Evolutionary conservation across 2,797 vertebrate genomes (phyloP).

Genomic region (Selene dorsalis): DNA sequence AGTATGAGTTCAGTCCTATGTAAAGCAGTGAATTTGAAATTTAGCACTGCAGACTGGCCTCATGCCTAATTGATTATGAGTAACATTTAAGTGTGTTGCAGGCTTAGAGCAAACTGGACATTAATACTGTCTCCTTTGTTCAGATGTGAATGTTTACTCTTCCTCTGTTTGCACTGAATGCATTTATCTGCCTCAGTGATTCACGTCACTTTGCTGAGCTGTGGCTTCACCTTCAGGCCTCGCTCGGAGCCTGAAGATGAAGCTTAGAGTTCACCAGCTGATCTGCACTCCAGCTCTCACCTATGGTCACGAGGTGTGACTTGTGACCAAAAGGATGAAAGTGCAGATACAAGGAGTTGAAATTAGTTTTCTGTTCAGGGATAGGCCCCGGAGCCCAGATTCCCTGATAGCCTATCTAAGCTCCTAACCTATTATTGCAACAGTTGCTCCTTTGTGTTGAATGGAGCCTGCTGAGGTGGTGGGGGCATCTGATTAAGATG

Average conservation of each 20-base stretch:
- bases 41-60: conserved; percentile 40
- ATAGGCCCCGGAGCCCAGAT: conserved; percentile 46
- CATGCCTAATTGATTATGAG: conserved; percentile 55
- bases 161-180: not conserved
- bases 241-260: conserved; percentile 30
- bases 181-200: conserved; percentile 2
- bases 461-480: conserved; percentile 34
- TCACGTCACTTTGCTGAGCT: too few relatives aligned
- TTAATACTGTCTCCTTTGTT: conserved; percentile 38
- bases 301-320: conserved; percentile 49
- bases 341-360: conserved; percentile 43
- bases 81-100: conserved; percentile 30
- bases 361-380: conserved; percentile 58
- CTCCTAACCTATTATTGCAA: conserved; percentile 53
- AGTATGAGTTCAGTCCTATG: conserved; percentile 41
- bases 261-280: conserved; percentile 33
- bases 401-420: conserved; percentile 59
- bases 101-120: conserved; percentile 35
- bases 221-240: conserved; percentile 4
- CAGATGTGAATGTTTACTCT: conserved; percentile 12
- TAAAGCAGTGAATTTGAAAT: conserved; percentile 52
- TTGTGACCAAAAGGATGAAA: conserved; percentile 60
- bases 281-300: conserved; percentile 40
- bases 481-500: conserved; percentile 68
- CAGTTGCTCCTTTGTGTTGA: conserved; percentile 54